phyloP scores from a whole-genome alignment of 1,140 invertebrate genomes.

The Battus philenor region DNA sequence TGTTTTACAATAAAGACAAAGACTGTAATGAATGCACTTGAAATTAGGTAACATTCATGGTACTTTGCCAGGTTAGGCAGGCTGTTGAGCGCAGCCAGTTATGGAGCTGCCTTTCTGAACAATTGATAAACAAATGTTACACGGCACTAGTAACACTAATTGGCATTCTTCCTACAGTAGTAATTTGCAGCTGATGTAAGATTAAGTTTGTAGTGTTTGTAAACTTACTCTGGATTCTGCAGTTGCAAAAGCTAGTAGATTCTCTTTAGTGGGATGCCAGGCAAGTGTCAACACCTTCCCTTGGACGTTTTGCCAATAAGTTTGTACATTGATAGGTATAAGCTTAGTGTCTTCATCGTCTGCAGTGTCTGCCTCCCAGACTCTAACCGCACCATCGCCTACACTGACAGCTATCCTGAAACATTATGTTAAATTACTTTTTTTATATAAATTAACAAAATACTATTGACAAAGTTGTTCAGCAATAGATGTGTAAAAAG shows the following conservation, averaged over 20 bases:
- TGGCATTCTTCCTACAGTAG: neutral
- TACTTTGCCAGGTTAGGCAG: neutral
- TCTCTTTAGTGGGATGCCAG: slow-evolving; percentile 88
- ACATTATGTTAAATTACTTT: slow-evolving; percentile 12
- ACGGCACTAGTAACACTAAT: neutral
- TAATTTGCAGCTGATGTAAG: neutral
- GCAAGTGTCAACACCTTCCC: slow-evolving; percentile 82
- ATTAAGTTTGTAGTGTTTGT: neutral
- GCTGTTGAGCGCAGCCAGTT: neutral
- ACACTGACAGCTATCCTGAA: slow-evolving; percentile 81
- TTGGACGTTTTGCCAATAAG: slow-evolving; percentile 83
- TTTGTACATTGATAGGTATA: slow-evolving; percentile 19
- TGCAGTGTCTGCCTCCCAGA: slow-evolving; percentile 74
- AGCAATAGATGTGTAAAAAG: too few relatives aligned
- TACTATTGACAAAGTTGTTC: too few relatives aligned
- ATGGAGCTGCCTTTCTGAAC: too few relatives aligned
- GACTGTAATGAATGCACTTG: too few relatives aligned
- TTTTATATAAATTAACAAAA: too few relatives aligned
- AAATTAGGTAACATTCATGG: neutral
- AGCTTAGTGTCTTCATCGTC: slow-evolving; percentile 31
- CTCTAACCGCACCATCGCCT: slow-evolving; percentile 82
- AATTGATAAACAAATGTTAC: too few relatives aligned
- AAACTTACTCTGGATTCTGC: slow-evolving; percentile 80
- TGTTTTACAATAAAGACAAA: too few relatives aligned
- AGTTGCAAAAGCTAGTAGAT: slow-evolving; percentile 84